These are phyloP conservation scores for Azemiops feae DNA, from an alignment of 2,113 vertebrate species.

Conservation along the genomic window DNA sequence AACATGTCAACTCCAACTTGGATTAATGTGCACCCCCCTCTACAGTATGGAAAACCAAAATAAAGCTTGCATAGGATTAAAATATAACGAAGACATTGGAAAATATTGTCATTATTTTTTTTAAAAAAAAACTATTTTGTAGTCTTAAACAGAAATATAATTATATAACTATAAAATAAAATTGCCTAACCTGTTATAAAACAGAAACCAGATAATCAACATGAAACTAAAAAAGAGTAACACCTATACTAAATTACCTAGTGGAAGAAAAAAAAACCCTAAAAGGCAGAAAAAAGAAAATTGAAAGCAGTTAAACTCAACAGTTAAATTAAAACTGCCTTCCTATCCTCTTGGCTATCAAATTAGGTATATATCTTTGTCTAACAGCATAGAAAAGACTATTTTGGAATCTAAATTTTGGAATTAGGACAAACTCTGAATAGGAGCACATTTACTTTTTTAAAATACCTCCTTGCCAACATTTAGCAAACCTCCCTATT, in stretches of 20 bases:
- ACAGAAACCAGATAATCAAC: background rate
- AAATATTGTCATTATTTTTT: background rate
- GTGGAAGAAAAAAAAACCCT: background rate
- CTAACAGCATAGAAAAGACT: background rate
- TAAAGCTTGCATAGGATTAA: background rate
- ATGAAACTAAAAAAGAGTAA: background rate
- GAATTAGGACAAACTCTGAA: background rate
- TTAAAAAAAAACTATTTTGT: background rate
- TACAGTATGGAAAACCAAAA: background rate
- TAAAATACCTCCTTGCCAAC: background rate
- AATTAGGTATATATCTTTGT: background rate
- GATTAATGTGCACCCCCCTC: background rate
- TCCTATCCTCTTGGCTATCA: background rate
- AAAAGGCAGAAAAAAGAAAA: background rate
- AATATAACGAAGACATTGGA: background rate
- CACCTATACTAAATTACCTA: background rate
- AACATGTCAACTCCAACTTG: background rate
- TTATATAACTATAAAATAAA: background rate
- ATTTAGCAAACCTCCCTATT: background rate
- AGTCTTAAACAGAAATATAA: background rate
- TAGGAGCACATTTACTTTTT: background rate
- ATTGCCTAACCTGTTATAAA: background rate
- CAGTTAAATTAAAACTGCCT: background rate
- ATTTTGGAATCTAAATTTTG: background rate
- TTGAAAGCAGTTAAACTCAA: background rate